Base-by-base conservation (phyloP, 2,888 invertebrate species). In the Macrostomum cliftonense region DNA sequence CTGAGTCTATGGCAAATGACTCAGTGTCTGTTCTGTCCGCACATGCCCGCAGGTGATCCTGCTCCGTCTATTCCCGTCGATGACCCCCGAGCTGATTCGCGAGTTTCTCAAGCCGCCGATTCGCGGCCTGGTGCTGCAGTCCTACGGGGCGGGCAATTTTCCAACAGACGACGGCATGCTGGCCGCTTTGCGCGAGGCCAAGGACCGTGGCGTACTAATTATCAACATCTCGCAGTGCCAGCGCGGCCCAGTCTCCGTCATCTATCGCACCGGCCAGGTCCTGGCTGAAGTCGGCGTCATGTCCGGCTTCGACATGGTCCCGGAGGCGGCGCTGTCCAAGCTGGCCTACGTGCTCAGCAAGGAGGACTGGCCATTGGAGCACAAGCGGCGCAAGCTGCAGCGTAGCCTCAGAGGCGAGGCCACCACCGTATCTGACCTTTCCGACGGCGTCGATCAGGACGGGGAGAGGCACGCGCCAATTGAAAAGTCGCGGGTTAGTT, bases 101-200 rank as follows among this genome's bases (percentile, higher is more conserved):
- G 44, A 21, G 36, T 50, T 43, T 12, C 44, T 50, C 16, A n/a
- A n/a, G n/a, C 37, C 42, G 19, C 42, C 45, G 12, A 39, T 54
- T 5, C 20, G 46, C 50, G 50, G 93, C 13, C 79, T 91, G 0
- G 82, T 95, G 0, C 69, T 95, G 39, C 85, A 89, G 70, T 83
- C 83, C 0, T 95, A 87, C 61, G 95, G 95, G 0, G 77, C 83
- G 0, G 95, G 95, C 0, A 95, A 97, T 64, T 78, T 89, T 37
- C 93, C 93, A 0, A 78, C 79, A 0, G 81, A 82, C 62, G 77
- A 86, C 11, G 89, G 89, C 58, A 72, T 95, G 1, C 68, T 88
- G 9, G 73, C 77, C 0, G 81, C 78, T 55, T 71, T 93, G 17
- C 73, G 73, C 28, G 73, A 74, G 0, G 88, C 89, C 0, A 75